Conservation (phyloP, 2,797 vertebrate genomes). For the Poeciliopsis presidionis region DNA sequence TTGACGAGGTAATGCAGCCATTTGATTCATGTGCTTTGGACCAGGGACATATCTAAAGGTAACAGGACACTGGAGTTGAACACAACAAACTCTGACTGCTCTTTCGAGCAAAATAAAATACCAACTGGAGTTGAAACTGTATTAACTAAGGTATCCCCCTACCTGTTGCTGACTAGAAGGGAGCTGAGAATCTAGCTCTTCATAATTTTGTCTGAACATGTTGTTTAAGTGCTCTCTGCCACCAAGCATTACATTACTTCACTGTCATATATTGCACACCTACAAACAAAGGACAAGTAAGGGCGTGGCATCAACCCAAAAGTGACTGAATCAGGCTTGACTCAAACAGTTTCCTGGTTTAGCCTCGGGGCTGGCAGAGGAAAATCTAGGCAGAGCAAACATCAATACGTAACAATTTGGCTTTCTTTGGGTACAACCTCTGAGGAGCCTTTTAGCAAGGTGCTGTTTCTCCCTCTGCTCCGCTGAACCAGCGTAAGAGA, state of each 20-base stretch:
- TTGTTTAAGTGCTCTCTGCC: constrained; percentile 70
- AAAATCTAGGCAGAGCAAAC: constrained; percentile 60
- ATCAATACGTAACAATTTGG: constrained; percentile 63
- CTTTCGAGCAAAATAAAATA: constrained; percentile 1
- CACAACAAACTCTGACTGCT: not conserved
- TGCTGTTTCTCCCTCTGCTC: constrained; percentile 55
- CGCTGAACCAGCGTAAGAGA: constrained; percentile 46
- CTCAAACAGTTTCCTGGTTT: constrained; percentile 67
- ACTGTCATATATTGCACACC: constrained; percentile 15
- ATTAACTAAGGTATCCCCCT: constrained; percentile 15
- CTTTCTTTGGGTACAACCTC: constrained; percentile 57
- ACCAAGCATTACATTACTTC: constrained; percentile 39
- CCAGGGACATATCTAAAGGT: not conserved
- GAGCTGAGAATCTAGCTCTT: constrained; percentile 67
- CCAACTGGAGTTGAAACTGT: constrained; percentile 34
- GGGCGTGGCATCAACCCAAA: constrained; percentile 49
- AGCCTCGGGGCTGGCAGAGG: constrained; percentile 60
- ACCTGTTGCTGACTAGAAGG: constrained; percentile 73
- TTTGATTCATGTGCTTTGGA: not conserved
- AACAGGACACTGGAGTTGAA: too few relatives aligned
- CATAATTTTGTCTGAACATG: constrained; percentile 61
- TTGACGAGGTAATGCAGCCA: not conserved
- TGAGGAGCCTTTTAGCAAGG: constrained; percentile 64
- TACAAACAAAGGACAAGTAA: constrained; percentile 38
- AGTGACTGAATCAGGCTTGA: constrained; percentile 47